Evolutionary conservation across 2,888 invertebrate genomes (phyloP), one percentile per base, ranked within the genome.

Genomic region (Amphipoea lucens): DNA sequence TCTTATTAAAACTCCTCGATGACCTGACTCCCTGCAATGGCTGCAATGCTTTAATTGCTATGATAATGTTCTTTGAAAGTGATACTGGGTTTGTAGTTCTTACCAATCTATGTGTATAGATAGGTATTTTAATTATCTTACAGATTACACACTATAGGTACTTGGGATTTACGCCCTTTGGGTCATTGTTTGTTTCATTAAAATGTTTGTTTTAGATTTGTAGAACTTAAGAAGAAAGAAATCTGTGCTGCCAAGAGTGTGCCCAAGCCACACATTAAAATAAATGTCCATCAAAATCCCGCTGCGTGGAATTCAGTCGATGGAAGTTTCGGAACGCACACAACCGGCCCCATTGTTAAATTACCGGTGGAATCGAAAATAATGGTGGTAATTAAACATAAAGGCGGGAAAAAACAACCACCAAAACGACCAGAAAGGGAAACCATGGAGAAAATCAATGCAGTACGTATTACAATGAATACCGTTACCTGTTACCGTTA

Each of bases 321-420:
- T 70, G 48, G 72, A 65, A 78, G 76, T 70, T 84, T 84, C 67
- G 91, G 91, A 69, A 87, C 88, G 4, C 87, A 85, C 60, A 88
- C 92, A 51, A 83, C 90, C 54, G 95, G 95, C 0, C 95, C 96
- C 0, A 94, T 96, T 12, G 88, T 96, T 12, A 94, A 93, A 80
- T 85, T 96, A 81, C 96, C 96, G 5, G 81, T 90, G 14, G 93
- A 94, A 66, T 89, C 93, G 1, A 94, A 94, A 87, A 82, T 94
- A 57, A 90, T 96, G 17, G 94, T 96, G 96, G 92, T 92, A 63
- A 17, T 93, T 67, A 93, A 93, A 45, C 90, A 89, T 63, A 65
- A 66, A 20, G 83, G 4, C 74, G 68, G 29, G 83, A 36, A 89
- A 63, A 40, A 11, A 40, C 1, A n/a, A 86, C 40, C 82, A 66